Evolutionary conservation across 2,888 invertebrate genomes (phyloP), one percentile per base, ranked within the genome.

Genomic region (Sialis fuliginosa): DNA sequence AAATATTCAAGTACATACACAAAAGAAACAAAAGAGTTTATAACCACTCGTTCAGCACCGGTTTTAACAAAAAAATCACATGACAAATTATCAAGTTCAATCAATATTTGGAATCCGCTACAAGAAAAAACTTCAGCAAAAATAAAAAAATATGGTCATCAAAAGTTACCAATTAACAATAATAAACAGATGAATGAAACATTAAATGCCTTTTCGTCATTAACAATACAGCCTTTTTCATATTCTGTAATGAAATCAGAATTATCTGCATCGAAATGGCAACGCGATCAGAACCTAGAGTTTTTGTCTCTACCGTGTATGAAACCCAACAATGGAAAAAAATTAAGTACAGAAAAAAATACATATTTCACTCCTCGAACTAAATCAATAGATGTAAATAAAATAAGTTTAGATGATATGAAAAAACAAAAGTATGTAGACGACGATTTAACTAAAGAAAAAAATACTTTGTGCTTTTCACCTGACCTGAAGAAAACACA

Each of bases 281-380:
- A 51, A 45, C 48, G 48, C 34, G 48, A 51, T 52, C 54, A 12
- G 46, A 51, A 54, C 7, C 46, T 49, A 22, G 58, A 59, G 42
- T 61, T 54, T 51, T 54, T 53, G 33, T 61, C 60, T 1, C 49
- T 63, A 39, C 62, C 62, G 9, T 58, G 59, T 51, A 51, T 22
- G 22, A 22, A 62, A 47, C 46, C 52, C 32, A n/a, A 8, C n/a
- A 30, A 33, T 10, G 7, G 9, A 31, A 42, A 32, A 33, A 43
- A 33, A 12, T 31, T 32, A 12, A 32, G 9, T 12, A 30, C 7
- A 33, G n/a, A 43, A 10, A 33, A 31, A 12, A 33, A 30, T 6
- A 3, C 13, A 43, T 32, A n/a, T n/a, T 32, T 22, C 31, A 30
- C 42, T n/a, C 30, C 22, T 31, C 30, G 42, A 42, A 42, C 10